A percentile compares a stretch with the other conserved stretches of the same genome.
These are phyloP conservation scores for Andrena minutula DNA, from an alignment of 2,888 invertebrate genomes.

Conservation along the genomic window DNA sequence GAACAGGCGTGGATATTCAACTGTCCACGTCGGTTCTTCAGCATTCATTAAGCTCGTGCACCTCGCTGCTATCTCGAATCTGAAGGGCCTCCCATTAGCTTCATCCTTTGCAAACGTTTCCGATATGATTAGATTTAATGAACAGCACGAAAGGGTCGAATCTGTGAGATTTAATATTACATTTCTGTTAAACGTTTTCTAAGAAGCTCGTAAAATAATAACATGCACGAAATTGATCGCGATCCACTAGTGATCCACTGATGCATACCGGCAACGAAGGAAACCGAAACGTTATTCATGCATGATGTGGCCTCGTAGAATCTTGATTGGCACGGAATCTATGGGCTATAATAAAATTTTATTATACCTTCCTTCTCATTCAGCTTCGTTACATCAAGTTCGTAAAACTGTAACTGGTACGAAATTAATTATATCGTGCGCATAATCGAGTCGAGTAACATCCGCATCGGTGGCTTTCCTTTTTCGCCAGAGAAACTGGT, in stretches of 20 bases:
- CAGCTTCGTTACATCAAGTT: constrained; percentile 4
- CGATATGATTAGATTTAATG: not conserved
- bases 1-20: constrained; percentile 38
- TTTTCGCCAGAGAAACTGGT: constrained; percentile 17
- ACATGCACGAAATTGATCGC: constrained; percentile 23
- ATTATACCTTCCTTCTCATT: no score
- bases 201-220: constrained; percentile 21
- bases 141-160: not conserved
- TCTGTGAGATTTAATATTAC: not conserved
- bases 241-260: not conserved
- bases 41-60: not conserved
- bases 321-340: constrained; percentile 37
- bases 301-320: constrained; percentile 22
- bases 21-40: constrained; percentile 4
- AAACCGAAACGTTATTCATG: not conserved
- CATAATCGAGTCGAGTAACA: not conserved
- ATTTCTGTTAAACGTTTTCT: not conserved
- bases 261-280: not conserved
- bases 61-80: no score
- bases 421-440: constrained; percentile 23
- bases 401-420: constrained; percentile 26
- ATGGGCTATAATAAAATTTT: not conserved
- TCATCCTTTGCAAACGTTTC: no score
- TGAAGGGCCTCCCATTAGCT: no score
- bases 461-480: not conserved